Percentiles rank a stretch among this genome's conserved stretches.
Conservation (phyloP, 1,140 invertebrate species). For the Araneus ventricosus region DNA sequence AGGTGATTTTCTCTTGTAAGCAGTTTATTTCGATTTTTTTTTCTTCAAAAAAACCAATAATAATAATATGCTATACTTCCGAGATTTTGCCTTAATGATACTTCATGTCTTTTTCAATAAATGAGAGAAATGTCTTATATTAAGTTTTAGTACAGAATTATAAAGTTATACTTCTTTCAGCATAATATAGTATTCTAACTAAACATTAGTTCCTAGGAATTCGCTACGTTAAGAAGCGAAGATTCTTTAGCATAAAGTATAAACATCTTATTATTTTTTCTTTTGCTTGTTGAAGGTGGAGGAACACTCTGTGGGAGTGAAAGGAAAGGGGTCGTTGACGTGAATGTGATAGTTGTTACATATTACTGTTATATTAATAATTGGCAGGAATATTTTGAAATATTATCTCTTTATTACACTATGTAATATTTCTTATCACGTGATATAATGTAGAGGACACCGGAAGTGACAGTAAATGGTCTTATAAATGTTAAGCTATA, state of each 20-base stretch:
- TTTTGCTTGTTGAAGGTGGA: slow-evolving; percentile 31
- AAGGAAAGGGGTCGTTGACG: slow-evolving; percentile 70
- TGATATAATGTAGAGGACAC: slow-evolving; percentile 75
- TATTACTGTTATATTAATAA: background rate
- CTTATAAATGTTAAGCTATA: slow-evolving; percentile 63
- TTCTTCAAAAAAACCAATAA: no score
- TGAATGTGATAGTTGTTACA: slow-evolving; percentile 23
- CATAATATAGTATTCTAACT: no score
- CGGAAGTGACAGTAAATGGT: slow-evolving; percentile 70
- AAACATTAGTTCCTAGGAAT: no score
- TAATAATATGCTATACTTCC: no score
- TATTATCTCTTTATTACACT: background rate
- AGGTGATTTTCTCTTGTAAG: no score
- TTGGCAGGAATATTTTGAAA: background rate
- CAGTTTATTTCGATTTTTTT: no score
- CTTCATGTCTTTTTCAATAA: no score
- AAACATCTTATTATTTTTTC: slow-evolving; percentile 33
- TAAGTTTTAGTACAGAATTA: no score
- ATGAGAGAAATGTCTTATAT: no score
- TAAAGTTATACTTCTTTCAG: no score
- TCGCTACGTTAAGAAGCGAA: no score
- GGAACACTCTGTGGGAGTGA: slow-evolving; percentile 71
- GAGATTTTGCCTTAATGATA: no score
- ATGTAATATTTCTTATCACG: slow-evolving; percentile 63
- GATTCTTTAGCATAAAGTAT: background rate